Conservation (phyloP, 2,888 invertebrate species). For the Poecilobothrus nobilitatus region DNA sequence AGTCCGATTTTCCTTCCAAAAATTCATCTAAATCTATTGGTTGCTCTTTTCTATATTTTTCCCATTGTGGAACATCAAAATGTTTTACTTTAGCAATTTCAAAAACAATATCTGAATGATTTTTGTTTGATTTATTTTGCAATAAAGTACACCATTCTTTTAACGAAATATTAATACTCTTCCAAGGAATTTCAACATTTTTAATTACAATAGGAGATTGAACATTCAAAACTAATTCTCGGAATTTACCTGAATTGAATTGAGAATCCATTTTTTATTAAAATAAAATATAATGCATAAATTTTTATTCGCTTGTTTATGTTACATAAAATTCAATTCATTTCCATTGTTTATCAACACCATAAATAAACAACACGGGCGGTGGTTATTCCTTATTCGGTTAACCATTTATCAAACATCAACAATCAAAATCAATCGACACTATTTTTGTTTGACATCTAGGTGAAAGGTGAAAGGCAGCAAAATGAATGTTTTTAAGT, state of each 20-base stretch:
- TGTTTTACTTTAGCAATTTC: slow-evolving; percentile 28
- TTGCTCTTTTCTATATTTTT: slow-evolving; percentile 55
- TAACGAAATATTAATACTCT: slow-evolving; percentile 32
- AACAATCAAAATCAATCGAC: too few species aligned
- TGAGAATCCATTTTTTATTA: neutral
- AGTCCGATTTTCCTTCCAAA: slow-evolving; percentile 43
- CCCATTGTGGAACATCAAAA: slow-evolving; percentile 65
- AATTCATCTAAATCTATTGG: slow-evolving; percentile 58
- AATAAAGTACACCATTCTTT: slow-evolving; percentile 33
- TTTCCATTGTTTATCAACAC: too few species aligned
- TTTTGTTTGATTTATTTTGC: neutral
- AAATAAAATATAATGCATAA: too few species aligned
- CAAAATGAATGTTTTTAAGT: too few species aligned
- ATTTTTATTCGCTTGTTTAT: too few species aligned
- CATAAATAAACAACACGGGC: too few species aligned
- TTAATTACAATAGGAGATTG: slow-evolving; percentile 33
- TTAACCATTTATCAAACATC: too few species aligned
- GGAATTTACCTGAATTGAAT: slow-evolving; percentile 22
- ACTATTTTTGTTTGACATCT: too few species aligned
- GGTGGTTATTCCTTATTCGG: too few species aligned
- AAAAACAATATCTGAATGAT: slow-evolving; percentile 24
- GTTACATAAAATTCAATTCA: too few species aligned
- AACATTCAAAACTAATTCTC: slow-evolving; percentile 38
- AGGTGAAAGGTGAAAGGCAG: too few species aligned
- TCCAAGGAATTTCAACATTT: slow-evolving; percentile 33